phyloP scores from a whole-genome alignment of 1,140 invertebrate genomes.

The Apis dorsata region DNA sequence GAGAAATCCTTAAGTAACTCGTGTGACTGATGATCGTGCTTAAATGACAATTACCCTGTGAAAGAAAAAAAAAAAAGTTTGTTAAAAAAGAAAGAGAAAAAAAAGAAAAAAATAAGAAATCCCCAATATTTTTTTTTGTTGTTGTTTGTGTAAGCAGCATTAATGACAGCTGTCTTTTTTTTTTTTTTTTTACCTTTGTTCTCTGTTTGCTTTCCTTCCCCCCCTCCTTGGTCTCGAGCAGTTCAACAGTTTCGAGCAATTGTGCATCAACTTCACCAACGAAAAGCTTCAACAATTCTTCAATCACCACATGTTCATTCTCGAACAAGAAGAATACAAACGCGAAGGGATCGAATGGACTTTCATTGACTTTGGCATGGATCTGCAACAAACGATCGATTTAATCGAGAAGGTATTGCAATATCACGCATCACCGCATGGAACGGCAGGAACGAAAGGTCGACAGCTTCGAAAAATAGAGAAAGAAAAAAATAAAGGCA shows the following conservation, averaged over 20 bases:
- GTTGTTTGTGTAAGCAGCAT: slow-evolving; percentile 48
- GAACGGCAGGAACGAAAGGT: slow-evolving; percentile 22
- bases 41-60: not conserved
- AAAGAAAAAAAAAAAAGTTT: not conserved
- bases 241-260: slow-evolving; percentile 80
- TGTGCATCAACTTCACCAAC: slow-evolving; percentile 89
- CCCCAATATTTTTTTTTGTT: too few relatives aligned
- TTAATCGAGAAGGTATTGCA: slow-evolving; percentile 86
- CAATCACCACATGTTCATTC: slow-evolving; percentile 88
- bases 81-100: not conserved
- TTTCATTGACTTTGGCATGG: slow-evolving; percentile 89
- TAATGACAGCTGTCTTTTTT: slow-evolving; percentile 76
- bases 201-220: slow-evolving; percentile 61
- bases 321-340: slow-evolving; percentile 88
- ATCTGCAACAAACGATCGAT: slow-evolving; percentile 87
- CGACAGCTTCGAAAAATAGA: slow-evolving; percentile 25
- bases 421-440: slow-evolving; percentile 9
- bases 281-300: slow-evolving; percentile 88
- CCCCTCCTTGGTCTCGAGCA: slow-evolving; percentile 66
- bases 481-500: not conserved
- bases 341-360: slow-evolving; percentile 86
- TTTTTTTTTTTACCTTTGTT: slow-evolving; percentile 69
- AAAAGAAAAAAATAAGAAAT: not conserved
- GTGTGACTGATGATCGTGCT: not conserved
- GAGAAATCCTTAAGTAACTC: not conserved